Percentiles rank a stretch among this genome's conserved stretches.
Conservation (phyloP, 2,888 invertebrate genomes). For the Cataglyphis livida region DNA sequence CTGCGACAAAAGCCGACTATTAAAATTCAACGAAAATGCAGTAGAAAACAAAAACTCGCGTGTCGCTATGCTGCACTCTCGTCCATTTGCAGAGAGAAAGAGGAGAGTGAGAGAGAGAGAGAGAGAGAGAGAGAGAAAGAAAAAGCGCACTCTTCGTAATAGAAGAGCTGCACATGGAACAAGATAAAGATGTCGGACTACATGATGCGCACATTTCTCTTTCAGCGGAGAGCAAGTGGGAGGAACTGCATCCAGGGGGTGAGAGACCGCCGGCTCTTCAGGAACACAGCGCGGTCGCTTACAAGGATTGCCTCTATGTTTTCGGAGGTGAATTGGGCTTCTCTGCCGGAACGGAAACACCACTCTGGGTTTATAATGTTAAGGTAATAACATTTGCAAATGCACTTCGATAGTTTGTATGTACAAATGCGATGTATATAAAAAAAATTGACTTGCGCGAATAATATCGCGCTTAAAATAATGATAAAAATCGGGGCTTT, state of each 20-base stretch:
- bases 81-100: neutral
- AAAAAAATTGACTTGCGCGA: constrained; percentile 3
- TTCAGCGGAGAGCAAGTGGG: constrained; percentile 91
- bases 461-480: neutral
- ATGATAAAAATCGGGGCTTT: neutral
- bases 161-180: neutral
- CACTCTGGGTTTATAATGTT: constrained; percentile 94
- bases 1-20: constrained; percentile 34
- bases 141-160: constrained; percentile 9
- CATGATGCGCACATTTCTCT: constrained; percentile 56
- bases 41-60: constrained; percentile 25
- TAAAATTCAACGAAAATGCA: constrained; percentile 48
- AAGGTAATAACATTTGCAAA: constrained; percentile 86
- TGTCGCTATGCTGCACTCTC: neutral
- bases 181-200: constrained; percentile 50
- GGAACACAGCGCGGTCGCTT: constrained; percentile 94
- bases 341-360: constrained; percentile 91
- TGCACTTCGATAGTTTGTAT: neutral
- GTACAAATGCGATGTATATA: neutral
- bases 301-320: constrained; percentile 91
- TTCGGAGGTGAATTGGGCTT: constrained; percentile 96
- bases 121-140: no score
- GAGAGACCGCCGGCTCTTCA: constrained; percentile 93
- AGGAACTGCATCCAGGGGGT: constrained; percentile 90
- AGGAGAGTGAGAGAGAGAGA: no score